These are phyloP conservation scores for Drosophila rellima DNA, from an alignment of 2,888 invertebrate species.

Conservation along the genomic window DNA sequence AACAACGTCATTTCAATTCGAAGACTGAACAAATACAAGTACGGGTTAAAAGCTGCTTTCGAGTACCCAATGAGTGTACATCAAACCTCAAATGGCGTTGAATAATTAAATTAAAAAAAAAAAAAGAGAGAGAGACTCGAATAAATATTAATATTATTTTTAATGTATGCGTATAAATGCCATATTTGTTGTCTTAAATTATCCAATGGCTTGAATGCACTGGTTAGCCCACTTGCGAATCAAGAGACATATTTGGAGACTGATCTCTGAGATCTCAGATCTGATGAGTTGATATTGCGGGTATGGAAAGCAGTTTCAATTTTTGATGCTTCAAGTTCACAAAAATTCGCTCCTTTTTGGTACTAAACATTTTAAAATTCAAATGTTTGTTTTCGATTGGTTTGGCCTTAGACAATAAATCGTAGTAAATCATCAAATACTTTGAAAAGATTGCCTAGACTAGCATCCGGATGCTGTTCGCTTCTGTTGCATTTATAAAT, in stretches of 20 bases:
- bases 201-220: slow-evolving; percentile 58
- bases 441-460: slow-evolving; percentile 2
- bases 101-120: slow-evolving; percentile 60
- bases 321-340: slow-evolving; percentile 41
- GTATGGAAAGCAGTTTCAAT: slow-evolving; percentile 47
- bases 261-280: slow-evolving; percentile 30
- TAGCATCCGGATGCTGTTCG: slow-evolving; percentile 54
- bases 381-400: slow-evolving; percentile 41
- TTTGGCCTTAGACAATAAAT: slow-evolving; percentile 33
- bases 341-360: slow-evolving; percentile 67
- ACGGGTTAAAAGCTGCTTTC: slow-evolving; percentile 43
- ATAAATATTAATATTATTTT: slow-evolving; percentile 45
- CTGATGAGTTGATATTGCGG: slow-evolving; percentile 16
- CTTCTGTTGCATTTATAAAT: slow-evolving; percentile 38
- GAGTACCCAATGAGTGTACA: slow-evolving; percentile 47
- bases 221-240: slow-evolving; percentile 63
- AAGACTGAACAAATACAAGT: slow-evolving; percentile 27
- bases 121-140: slow-evolving; percentile 4
- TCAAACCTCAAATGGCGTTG: slow-evolving; percentile 44
- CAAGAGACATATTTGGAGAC: slow-evolving; percentile 44
- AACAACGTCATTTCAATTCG: slow-evolving; percentile 28
- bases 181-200: slow-evolving; percentile 52
- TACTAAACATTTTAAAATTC: slow-evolving; percentile 47
- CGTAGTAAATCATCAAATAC: neutral
- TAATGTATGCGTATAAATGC: slow-evolving; percentile 55